Evolutionary conservation across 2,797 vertebrate species (phyloP), one percentile per base, ranked within the genome.

Genomic region (Eospalax fontanierii): DNA sequence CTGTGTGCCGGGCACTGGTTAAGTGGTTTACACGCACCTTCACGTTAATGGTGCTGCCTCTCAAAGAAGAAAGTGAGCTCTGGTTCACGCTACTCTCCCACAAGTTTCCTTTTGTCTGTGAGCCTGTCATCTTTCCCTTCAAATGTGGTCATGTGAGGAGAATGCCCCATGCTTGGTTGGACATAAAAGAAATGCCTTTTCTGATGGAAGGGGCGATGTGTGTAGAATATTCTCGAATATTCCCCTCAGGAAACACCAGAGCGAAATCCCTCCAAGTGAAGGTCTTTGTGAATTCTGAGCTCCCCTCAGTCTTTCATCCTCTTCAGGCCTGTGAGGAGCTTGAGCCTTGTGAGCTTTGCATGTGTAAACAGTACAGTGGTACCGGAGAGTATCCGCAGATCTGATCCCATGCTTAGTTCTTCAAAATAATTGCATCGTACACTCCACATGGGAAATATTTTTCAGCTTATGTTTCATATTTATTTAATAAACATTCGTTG

Each of bases 401-500:
- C n/a, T 24, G 61, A 14, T 26, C 9, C 19, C 38, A 30, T 63
- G 2, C 46, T 78, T 59, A 33, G 63, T 92, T 79, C 74, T 38
- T 66, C 43, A 73, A 87, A 88, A 75, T 80, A 91, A 75, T 9
- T 66, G 33, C 79, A 28, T 1, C 1, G 30, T 46, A 19, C 50
- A 33, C 28, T 35, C 82, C 30, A 46, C 30, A 61, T 76, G 30
- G n/a, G 57, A 68, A 84, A 63, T 21, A 40, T 75, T 92, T 79
- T 68, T 21, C 46, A 46, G 19, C 50, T 63, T 21, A 61, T 88
- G 88, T 43, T 35, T 78, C 21, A 1, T 46, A 70, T 68, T 94
- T 93, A 89, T 87, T 91, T 89, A 24, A 65, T 54, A 91, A 86
- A 70, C 30, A 93, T 21, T 54, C 26, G 18, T 40, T 4, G 15